Percentiles rank a stretch among this genome's conserved stretches.
Conservation (phyloP, 2,888 invertebrate genomes). For the Melikaiella ostensackeni region DNA sequence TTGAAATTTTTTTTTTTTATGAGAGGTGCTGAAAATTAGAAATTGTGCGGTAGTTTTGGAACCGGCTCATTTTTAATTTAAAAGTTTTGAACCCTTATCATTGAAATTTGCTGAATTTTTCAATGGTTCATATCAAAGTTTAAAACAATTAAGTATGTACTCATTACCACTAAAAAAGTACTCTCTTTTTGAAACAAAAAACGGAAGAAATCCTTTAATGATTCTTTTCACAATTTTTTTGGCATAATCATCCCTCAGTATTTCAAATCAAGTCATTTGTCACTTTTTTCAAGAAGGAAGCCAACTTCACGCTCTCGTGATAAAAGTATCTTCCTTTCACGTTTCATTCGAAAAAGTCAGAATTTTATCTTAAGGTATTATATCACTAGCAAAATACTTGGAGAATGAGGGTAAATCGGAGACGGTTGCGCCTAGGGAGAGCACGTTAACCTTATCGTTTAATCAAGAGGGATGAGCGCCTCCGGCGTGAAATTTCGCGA, state of each 20-base stretch:
- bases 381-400: neutral
- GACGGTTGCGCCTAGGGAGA: neutral
- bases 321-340: neutral
- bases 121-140: no score
- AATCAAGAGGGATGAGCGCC: slow-evolving; percentile 38
- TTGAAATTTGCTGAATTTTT: no score
- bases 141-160: no score
- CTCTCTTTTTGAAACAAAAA: no score
- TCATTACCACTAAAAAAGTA: no score
- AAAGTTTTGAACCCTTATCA: no score
- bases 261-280: neutral
- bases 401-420: neutral
- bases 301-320: neutral
- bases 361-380: neutral
- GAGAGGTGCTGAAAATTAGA: no score
- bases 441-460: slow-evolving; percentile 46
- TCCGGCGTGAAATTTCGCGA: slow-evolving; percentile 43
- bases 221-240: no score
- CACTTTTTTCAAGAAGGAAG: neutral
- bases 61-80: no score
- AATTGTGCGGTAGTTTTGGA: no score
- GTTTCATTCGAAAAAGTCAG: neutral
- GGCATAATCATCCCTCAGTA: neutral
- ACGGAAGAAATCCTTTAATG: no score
- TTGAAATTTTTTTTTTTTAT: no score